Conservation (phyloP, 2,888 invertebrate genomes). For the Phaonia tiefii region DNA sequence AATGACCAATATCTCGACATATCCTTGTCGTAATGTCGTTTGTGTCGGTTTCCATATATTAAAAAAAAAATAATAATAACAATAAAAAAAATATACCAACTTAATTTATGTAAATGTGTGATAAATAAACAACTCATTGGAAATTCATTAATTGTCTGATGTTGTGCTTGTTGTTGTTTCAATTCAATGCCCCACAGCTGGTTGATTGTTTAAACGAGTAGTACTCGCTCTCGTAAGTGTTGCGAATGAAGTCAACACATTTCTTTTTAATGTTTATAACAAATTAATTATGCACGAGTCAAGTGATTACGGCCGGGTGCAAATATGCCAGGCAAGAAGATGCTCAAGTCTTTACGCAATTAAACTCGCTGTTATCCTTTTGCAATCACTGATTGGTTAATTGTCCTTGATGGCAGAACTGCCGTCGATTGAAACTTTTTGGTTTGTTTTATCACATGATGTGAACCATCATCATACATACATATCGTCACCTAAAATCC, state of each 20-base stretch:
- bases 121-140: constrained; percentile 51
- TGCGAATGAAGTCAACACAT: constrained; percentile 55
- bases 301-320: too few species aligned
- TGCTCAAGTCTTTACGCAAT: constrained; percentile 8
- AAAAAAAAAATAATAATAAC: too few species aligned
- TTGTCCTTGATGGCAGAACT: too few species aligned
- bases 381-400: neutral
- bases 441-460: too few species aligned
- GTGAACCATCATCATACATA: too few species aligned
- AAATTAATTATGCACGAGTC: constrained; percentile 44
- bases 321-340: too few species aligned
- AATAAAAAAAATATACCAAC: too few species aligned
- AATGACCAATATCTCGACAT: neutral
- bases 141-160: constrained; percentile 46
- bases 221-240: constrained; percentile 28
- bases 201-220: constrained; percentile 56
- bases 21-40: neutral
- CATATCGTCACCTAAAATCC: too few species aligned
- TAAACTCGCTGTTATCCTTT: constrained; percentile 28
- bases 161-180: constrained; percentile 15
- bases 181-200: neutral
- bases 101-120: constrained; percentile 56
- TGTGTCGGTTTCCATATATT: neutral
- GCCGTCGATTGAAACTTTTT: too few species aligned
- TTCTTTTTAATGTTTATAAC: constrained; percentile 41